A percentile compares a stretch with the other conserved stretches of the same genome.
phyloP scores from a whole-genome alignment of 2,113 vertebrate genomes.

The Physeter macrocephalus region DNA sequence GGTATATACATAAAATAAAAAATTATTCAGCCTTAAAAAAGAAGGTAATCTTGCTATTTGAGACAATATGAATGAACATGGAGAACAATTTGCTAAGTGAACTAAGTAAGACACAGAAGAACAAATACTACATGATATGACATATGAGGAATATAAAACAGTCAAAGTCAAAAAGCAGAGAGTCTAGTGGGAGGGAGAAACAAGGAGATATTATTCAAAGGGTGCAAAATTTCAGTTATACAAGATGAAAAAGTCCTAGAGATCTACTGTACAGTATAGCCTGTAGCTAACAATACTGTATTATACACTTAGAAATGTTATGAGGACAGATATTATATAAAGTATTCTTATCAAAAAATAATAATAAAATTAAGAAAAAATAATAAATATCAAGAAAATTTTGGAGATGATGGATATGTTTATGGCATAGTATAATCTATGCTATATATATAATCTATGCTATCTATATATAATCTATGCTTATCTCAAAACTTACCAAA shows the following conservation, averaged over 20 bases:
- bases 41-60: background rate
- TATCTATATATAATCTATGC: too few relatives aligned
- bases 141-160: background rate
- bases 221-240: background rate
- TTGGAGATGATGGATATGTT: background rate
- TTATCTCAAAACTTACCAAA: background rate
- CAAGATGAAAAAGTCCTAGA: background rate
- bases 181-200: background rate
- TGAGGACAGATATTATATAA: background rate
- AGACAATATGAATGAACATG: background rate
- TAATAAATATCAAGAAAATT: background rate
- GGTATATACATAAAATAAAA: background rate
- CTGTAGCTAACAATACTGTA: background rate
- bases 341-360: background rate
- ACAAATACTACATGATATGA: background rate
- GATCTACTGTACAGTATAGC: background rate
- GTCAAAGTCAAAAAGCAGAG: background rate
- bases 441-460: too few relatives aligned
- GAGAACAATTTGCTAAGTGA: background rate
- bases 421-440: background rate
- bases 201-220: background rate
- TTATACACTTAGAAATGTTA: background rate
- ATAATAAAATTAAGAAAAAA: background rate
- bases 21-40: background rate
- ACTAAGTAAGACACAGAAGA: background rate